Evolutionary conservation across 2,113 vertebrate species (phyloP).

Genomic region (Romanogobio albipinnatus): DNA sequence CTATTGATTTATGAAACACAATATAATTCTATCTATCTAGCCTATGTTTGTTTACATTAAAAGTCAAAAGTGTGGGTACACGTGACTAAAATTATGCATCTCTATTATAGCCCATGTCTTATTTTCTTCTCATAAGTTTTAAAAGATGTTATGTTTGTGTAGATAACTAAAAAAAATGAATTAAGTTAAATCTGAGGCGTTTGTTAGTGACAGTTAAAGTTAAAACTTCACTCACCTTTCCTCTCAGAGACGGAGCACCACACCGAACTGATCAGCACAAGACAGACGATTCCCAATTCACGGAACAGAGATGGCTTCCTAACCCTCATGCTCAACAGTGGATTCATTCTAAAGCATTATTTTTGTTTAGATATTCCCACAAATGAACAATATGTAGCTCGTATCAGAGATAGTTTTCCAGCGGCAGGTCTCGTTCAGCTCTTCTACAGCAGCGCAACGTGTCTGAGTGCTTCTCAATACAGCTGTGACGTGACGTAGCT

Average conservation of each 20-base stretch:
- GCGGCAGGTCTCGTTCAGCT: not conserved
- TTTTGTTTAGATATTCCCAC: not conserved
- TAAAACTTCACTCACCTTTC: constrained; percentile 22
- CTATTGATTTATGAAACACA: no score
- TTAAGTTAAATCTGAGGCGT: not conserved
- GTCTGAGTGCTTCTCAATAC: constrained; percentile 6
- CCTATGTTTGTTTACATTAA: not conserved
- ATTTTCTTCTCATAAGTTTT: not conserved
- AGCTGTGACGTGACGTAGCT: constrained; percentile 4
- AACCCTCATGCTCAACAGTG: not conserved
- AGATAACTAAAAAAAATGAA: not conserved
- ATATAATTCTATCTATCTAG: not conserved
- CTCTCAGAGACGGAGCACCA: constrained; percentile 11
- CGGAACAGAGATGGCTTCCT: not conserved
- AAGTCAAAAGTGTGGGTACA: not conserved
- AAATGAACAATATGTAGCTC: not conserved
- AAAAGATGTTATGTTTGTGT: not conserved
- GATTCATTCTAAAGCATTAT: constrained; percentile 14
- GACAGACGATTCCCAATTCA: constrained; percentile 8
- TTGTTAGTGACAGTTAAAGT: not conserved
- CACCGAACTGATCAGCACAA: constrained; percentile 5
- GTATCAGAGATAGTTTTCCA: not conserved
- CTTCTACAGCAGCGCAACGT: not conserved
- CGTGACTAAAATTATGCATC: not conserved
- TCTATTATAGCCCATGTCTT: no score